These are phyloP conservation scores for Pseudopleuronectes americanus DNA, from an alignment of 2,797 vertebrate genomes.

Conservation along the genomic window DNA sequence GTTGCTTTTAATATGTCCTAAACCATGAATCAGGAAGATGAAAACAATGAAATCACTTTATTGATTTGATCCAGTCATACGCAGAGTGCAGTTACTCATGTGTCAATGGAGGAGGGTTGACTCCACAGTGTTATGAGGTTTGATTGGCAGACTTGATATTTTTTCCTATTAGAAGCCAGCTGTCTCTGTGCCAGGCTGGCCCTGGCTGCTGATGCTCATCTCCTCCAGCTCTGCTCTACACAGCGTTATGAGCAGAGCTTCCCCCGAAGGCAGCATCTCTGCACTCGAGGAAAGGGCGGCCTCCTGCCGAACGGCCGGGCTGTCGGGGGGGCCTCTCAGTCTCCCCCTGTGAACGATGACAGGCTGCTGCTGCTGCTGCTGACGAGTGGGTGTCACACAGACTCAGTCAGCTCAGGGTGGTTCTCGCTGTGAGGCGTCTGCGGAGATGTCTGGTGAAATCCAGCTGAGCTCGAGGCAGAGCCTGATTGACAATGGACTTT, in stretches of 20 bases:
- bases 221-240: constrained; percentile 8
- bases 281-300: constrained; percentile 20
- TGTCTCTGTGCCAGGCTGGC: constrained; percentile 23
- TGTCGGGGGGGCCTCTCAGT: constrained; percentile 7
- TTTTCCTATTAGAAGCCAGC: constrained; percentile 74
- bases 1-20: not conserved
- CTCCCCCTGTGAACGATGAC: constrained; percentile 20
- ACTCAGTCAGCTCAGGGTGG: constrained; percentile 37
- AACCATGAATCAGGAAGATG: too few relatives aligned
- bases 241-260: not conserved
- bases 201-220: not conserved
- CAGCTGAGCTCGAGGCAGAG: constrained; percentile 81
- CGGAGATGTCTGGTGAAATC: constrained; percentile 85
- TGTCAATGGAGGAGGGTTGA: constrained; percentile 21
- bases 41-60: constrained; percentile 1
- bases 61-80: constrained; percentile 24
- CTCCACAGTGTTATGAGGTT: constrained; percentile 62
- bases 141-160: constrained; percentile 54
- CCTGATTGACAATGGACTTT: constrained; percentile 78
- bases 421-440: constrained; percentile 62
- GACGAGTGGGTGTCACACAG: not conserved
- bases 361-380: constrained; percentile 14
- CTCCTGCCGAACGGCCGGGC: not conserved
- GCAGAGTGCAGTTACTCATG: constrained; percentile 5
- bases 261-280: not conserved